phyloP scores from a whole-genome alignment of 2,113 vertebrate species.

The Maccullochella peelii region DNA sequence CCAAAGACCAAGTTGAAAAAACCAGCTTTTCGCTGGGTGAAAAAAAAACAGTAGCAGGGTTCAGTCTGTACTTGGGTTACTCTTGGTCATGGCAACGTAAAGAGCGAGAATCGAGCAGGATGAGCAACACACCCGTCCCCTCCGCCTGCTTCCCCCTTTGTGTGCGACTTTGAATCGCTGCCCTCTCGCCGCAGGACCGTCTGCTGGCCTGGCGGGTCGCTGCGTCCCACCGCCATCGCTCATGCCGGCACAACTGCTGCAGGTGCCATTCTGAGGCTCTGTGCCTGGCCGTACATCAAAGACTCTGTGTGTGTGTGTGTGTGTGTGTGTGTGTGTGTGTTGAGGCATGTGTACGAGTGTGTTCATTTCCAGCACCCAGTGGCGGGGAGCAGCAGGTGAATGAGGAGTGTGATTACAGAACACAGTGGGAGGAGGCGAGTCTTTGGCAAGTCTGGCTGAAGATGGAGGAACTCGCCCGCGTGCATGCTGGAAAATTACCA shows the following conservation, averaged over 20 bases:
- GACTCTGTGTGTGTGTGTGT: slow-evolving; percentile 7
- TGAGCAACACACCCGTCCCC: slow-evolving; percentile 2
- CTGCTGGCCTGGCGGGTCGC: slow-evolving; percentile 68
- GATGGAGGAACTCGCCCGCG: slow-evolving; percentile 55
- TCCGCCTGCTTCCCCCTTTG: slow-evolving; percentile 36
- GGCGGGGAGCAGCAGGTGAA: slow-evolving; percentile 66
- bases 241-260: slow-evolving; percentile 52
- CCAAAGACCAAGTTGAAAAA: background rate
- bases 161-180: slow-evolving; percentile 68
- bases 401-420: slow-evolving; percentile 73
- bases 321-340: slow-evolving; percentile 12
- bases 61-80: slow-evolving; percentile 2
- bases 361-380: slow-evolving; percentile 47
- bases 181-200: slow-evolving; percentile 69
- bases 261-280: slow-evolving; percentile 45
- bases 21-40: background rate
- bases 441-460: slow-evolving; percentile 72
- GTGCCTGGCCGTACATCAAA: slow-evolving; percentile 44
- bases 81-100: slow-evolving; percentile 1
- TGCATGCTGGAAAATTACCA: slow-evolving; percentile 76
- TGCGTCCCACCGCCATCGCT: slow-evolving; percentile 53
- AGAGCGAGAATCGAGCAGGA: slow-evolving; percentile 29
- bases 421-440: slow-evolving; percentile 64
- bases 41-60: background rate
- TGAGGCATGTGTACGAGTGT: slow-evolving; percentile 1